These are phyloP conservation scores for Hiodon tergisus DNA, from an alignment of 2,113 vertebrate genomes.

Conservation along the genomic window DNA sequence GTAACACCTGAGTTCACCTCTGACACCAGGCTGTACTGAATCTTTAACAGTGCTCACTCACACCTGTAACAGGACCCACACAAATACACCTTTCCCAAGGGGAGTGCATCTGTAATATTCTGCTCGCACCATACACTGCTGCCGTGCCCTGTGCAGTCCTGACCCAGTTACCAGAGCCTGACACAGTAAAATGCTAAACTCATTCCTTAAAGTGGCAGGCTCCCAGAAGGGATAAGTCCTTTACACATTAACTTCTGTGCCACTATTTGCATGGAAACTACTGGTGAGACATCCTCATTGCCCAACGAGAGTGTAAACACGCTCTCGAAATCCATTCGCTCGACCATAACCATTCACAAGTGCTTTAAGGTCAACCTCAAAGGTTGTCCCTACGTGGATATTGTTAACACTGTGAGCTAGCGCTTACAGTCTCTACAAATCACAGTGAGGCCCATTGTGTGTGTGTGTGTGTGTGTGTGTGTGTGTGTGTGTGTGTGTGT, in stretches of 20 bases:
- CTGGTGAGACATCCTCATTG: slow-evolving; percentile 4
- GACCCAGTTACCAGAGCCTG: slow-evolving; percentile 6
- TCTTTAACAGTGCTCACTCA: background rate
- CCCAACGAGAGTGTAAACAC: slow-evolving; percentile 17
- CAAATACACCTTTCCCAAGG: background rate
- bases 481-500: too few species aligned
- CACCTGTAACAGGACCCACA: background rate
- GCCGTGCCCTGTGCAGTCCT: background rate
- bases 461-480: too few species aligned
- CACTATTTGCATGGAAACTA: slow-evolving; percentile 18
- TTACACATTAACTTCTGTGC: slow-evolving; percentile 19
- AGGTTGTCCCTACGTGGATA: background rate
- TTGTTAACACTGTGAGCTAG: too few species aligned
- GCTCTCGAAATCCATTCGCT: slow-evolving; percentile 19
- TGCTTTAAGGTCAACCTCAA: background rate
- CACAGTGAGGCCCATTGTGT: too few species aligned
- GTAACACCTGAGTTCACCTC: background rate
- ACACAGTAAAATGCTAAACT: slow-evolving; percentile 5
- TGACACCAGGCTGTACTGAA: too few species aligned
- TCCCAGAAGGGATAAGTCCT: background rate
- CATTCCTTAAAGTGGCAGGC: slow-evolving; percentile 1
- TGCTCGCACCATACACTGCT: background rate
- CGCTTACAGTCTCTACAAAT: too few species aligned
- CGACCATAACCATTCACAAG: slow-evolving; percentile 14
- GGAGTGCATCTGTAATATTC: background rate